Percentiles rank a stretch among this genome's conserved stretches.
Evolutionary conservation across 2,888 invertebrate genomes (phyloP).

Genomic region (Yponomeuta evonymella): DNA sequence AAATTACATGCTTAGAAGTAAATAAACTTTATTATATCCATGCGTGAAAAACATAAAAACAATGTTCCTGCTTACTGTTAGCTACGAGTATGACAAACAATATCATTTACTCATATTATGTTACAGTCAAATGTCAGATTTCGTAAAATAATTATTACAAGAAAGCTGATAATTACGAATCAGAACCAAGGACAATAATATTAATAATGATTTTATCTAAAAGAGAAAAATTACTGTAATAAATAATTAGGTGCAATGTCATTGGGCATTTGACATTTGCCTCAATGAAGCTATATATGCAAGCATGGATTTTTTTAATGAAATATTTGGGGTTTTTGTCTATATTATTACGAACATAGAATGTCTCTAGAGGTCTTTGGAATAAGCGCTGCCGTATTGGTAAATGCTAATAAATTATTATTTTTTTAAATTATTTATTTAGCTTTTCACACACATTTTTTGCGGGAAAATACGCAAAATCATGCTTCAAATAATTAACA

Average conservation of each 20-base stretch:
- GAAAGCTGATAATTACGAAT: neutral
- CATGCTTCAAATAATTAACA: neutral
- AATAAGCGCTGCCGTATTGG: conserved; percentile 71
- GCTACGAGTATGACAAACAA: neutral
- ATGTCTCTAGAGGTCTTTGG: conserved; percentile 42
- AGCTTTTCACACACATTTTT: conserved; percentile 58
- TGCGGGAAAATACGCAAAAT: conserved; percentile 33
- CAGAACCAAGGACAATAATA: neutral
- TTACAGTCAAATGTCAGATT: neutral
- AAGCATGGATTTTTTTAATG: neutral
- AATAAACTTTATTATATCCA: neutral
- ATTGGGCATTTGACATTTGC: neutral
- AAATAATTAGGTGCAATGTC: neutral
- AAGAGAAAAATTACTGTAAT: too few relatives aligned
- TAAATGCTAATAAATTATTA: conserved; percentile 68
- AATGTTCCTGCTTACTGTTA: neutral
- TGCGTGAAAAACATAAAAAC: neutral
- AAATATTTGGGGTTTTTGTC: neutral
- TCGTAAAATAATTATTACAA: neutral
- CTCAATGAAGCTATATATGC: neutral
- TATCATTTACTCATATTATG: neutral
- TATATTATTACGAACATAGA: conserved; percentile 18
- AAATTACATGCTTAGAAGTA: neutral
- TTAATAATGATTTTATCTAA: neutral
- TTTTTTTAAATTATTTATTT: conserved; percentile 49